Percentiles rank a stretch among this genome's conserved stretches.
Conservation (phyloP, 2,113 vertebrate species). For the Nesoenas mayeri region DNA sequence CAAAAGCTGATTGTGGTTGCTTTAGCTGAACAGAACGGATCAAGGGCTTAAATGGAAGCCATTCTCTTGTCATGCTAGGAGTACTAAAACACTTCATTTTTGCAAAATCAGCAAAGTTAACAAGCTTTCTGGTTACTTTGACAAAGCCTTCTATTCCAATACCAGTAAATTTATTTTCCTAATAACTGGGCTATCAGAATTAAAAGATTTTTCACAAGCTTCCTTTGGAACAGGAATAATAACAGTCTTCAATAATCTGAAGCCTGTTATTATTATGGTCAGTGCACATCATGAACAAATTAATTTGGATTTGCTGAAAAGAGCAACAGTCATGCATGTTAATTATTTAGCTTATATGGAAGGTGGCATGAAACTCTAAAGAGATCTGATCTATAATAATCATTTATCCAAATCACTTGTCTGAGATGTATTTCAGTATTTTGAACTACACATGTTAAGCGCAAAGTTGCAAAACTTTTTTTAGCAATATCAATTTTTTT, state of each 20-base stretch:
- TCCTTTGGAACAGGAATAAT: not conserved
- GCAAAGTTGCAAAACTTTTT: not conserved
- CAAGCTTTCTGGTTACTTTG: not conserved
- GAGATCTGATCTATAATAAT: not conserved
- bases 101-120: conserved; percentile 18
- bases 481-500: not conserved
- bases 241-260: not conserved
- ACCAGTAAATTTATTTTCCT: conserved; percentile 1
- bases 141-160: conserved; percentile 18
- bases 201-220: conserved; percentile 22
- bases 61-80: not conserved
- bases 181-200: not conserved
- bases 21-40: not conserved
- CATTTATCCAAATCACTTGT: not conserved
- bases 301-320: conserved; percentile 33
- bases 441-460: not conserved
- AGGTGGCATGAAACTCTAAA: not conserved
- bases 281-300: not conserved
- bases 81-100: not conserved
- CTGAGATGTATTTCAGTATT: not conserved
- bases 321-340: not conserved
- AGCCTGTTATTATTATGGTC: not conserved
- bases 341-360: not conserved
- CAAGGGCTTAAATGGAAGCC: conserved; percentile 8
- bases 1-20: not conserved